Base-by-base conservation (phyloP, 2,888 invertebrate species). In the Lycophotia porphyrea region DNA sequence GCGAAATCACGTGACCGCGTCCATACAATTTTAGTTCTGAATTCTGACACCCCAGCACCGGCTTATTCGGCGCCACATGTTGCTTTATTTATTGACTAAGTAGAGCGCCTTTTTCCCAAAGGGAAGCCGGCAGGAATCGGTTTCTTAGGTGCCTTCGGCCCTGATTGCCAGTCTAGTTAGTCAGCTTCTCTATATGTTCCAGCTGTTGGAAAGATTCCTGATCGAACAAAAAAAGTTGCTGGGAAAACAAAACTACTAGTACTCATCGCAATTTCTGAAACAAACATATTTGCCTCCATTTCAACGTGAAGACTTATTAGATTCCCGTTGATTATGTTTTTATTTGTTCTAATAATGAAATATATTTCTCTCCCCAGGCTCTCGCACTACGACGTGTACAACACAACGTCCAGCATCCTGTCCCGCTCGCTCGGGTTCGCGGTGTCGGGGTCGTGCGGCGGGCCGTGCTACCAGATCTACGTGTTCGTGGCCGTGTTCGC, bases 401-500 rank as follows among this genome's bases (percentile, higher is more conserved):
- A 91, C 82, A 52, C 66, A 0, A 72, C 86, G 4, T 55, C 71
- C 1, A 61, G 63, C 21, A 8, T 76, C 49, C 58, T 88, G 31
- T 81, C 91, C 0, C 39, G 34, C 0, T 0, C 31, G 13, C 69
- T 74, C 0, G 97, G 97, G 18, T 96, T 96, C 76, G 98, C 98
- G 9, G 97, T 97, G 78, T 97, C 97, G 84, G 99, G 99, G 80
- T 98, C 98, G 95, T 99, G 99, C 95, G 97, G 98, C 88, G 97
- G 97, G 61, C 97, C 98, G 86, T 99, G 99, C 95, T 96, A 97
- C 88, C 98, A 97, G 93, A 98, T 99, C 91, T 97, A 98, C 92
- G 96, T 97, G 91, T 99, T 99, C 95, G 97, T 95, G 2, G 95
- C 94, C 0, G 96, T 99, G 76, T 99, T 99, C 96, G 98, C 98